phyloP scores from a whole-genome alignment of 2,113 vertebrate genomes.

The Centropus unirufus region DNA sequence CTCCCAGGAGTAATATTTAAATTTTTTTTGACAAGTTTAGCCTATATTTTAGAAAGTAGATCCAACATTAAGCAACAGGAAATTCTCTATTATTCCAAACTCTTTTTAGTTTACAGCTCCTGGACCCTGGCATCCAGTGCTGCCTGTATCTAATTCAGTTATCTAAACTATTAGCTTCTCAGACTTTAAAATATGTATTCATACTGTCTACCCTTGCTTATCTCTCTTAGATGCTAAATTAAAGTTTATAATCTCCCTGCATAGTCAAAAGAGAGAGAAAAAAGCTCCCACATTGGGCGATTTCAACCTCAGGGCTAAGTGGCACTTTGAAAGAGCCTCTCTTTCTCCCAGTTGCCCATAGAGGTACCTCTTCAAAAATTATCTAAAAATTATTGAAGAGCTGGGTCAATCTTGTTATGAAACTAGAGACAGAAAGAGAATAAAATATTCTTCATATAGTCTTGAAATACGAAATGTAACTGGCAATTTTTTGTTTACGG shows the following conservation, averaged over 20 bases:
- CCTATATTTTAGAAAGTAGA: not conserved
- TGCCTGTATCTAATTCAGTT: not conserved
- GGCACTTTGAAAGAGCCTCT: not conserved
- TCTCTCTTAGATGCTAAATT: not conserved
- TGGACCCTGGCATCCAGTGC: not conserved
- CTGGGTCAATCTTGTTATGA: not conserved
- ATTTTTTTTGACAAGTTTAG: not conserved
- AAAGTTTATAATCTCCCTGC: not conserved
- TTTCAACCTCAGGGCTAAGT: not conserved
- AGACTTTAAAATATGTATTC: not conserved
- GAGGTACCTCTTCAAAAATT: not conserved
- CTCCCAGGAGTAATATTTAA: not conserved
- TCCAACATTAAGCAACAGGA: not conserved
- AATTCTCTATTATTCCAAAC: not conserved
- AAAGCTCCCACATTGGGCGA: not conserved
- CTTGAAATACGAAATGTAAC: not conserved
- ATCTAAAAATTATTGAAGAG: not conserved
- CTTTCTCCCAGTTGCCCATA: not conserved
- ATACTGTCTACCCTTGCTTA: not conserved
- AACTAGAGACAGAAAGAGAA: constrained; percentile 35
- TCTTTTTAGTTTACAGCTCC: not conserved
- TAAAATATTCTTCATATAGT: not conserved
- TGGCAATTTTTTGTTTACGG: constrained; percentile 8
- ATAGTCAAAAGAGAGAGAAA: not conserved
- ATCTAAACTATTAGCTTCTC: not conserved